Percentiles rank a stretch among this genome's conserved stretches.
phyloP scores from a whole-genome alignment of 1,140 invertebrate species.

The Euwallacea similis region DNA sequence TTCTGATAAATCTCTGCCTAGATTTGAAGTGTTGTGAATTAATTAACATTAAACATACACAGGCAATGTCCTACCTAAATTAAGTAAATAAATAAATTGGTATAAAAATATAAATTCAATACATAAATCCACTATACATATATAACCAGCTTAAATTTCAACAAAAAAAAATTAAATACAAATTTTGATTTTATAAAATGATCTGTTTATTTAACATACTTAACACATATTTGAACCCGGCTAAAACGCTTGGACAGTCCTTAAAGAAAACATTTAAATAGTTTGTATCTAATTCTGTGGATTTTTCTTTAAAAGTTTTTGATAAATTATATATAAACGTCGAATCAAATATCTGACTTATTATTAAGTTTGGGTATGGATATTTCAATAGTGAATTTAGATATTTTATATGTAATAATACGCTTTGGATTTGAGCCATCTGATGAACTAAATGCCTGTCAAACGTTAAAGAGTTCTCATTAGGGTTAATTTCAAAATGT shows the following conservation, averaged over 20 bases:
- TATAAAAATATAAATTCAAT: too few relatives aligned
- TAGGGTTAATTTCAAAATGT: constrained; percentile 65
- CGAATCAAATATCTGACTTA: constrained; percentile 67
- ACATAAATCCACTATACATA: too few relatives aligned
- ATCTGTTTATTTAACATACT: neutral
- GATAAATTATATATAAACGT: constrained; percentile 72
- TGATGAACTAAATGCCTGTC: constrained; percentile 63
- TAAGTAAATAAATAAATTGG: too few relatives aligned
- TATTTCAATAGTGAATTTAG: constrained; percentile 66
- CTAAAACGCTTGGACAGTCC: constrained; percentile 28
- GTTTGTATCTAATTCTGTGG: constrained; percentile 23
- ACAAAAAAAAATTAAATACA: neutral
- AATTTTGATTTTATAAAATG: neutral
- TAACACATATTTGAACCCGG: constrained; percentile 27
- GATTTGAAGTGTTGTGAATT: too few relatives aligned
- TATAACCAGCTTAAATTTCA: too few relatives aligned
- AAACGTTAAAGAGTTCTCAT: constrained; percentile 63
- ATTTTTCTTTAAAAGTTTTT: constrained; percentile 40
- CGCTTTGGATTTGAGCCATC: constrained; percentile 74
- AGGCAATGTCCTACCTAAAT: too few relatives aligned
- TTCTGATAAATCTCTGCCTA: too few relatives aligned
- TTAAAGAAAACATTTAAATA: constrained; percentile 30
- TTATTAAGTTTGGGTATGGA: constrained; percentile 59
- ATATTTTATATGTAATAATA: constrained; percentile 63
- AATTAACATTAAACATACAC: too few relatives aligned